phyloP scores from a whole-genome alignment of 1,140 invertebrate species.

The Aphaenogaster rudis region DNA sequence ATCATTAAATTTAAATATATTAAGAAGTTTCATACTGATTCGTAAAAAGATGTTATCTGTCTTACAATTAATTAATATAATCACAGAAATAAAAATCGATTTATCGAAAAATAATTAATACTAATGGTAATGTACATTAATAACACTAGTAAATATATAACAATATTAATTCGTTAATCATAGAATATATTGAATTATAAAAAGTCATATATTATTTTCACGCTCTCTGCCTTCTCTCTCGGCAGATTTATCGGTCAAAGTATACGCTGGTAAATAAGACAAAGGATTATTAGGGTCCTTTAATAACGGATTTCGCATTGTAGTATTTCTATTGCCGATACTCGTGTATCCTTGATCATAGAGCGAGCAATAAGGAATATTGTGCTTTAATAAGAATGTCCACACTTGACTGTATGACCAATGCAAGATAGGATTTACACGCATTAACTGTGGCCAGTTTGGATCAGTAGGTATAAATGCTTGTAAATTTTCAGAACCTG shows the following conservation, averaged over 20 bases:
- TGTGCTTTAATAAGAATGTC: constrained; percentile 92
- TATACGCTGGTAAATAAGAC: constrained; percentile 93
- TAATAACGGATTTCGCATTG: constrained; percentile 93
- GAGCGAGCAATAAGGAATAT: constrained; percentile 95
- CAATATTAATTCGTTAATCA: neutral
- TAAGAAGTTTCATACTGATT: neutral
- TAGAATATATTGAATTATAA: neutral
- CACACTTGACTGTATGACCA: constrained; percentile 97
- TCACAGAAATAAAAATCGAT: neutral
- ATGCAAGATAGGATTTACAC: constrained; percentile 95
- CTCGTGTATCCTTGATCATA: constrained; percentile 97
- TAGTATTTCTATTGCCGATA: constrained; percentile 93
- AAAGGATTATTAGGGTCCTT: constrained; percentile 86
- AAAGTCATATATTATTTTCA: constrained; percentile 57
- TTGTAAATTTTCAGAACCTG: constrained; percentile 90
- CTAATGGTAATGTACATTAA: neutral
- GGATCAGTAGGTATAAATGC: constrained; percentile 90
- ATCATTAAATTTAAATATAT: neutral
- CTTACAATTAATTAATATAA: neutral
- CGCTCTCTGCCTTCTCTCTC: constrained; percentile 92
- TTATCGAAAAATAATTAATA: neutral
- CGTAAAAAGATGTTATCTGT: neutral
- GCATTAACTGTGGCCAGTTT: constrained; percentile 95
- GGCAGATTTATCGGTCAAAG: constrained; percentile 89
- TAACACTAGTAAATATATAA: neutral